A percentile compares a stretch with the other conserved stretches of the same genome.
Conservation (phyloP, 1,140 invertebrate genomes). For the Drosophila repletoides region DNA sequence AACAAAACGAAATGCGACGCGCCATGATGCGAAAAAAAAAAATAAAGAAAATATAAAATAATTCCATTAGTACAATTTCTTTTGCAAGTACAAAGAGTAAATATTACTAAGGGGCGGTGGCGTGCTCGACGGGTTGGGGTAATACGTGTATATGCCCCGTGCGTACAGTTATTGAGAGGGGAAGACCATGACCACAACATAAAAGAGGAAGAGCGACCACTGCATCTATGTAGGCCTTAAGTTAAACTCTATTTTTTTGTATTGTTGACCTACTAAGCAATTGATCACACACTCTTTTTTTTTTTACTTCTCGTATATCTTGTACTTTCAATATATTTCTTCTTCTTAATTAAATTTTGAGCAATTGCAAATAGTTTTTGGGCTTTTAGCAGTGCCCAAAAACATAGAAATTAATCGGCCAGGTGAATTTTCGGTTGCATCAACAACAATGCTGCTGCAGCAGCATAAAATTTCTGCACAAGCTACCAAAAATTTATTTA, state of each 20-base stretch:
- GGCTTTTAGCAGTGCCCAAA: no score
- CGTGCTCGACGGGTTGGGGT: no score
- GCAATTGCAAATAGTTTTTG: slow-evolving; percentile 32
- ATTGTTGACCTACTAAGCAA: slow-evolving; percentile 52
- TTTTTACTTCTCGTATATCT: neutral
- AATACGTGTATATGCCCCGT: slow-evolving; percentile 17
- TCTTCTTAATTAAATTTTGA: no score
- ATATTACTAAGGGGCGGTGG: slow-evolving; percentile 66
- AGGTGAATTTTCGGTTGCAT: neutral
- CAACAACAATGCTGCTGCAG: slow-evolving; percentile 55
- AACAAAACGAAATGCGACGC: slow-evolving; percentile 66
- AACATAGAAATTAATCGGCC: slow-evolving; percentile 17
- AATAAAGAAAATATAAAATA: slow-evolving; percentile 71
- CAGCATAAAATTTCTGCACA: slow-evolving; percentile 71
- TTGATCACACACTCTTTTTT: neutral
- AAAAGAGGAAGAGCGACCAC: no score
- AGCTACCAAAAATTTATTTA: slow-evolving; percentile 69
- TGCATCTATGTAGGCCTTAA: no score
- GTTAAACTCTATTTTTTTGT: neutral
- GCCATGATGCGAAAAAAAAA: slow-evolving; percentile 39
- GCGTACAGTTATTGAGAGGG: slow-evolving; percentile 14
- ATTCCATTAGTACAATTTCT: slow-evolving; percentile 82
- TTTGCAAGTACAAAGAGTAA: slow-evolving; percentile 82
- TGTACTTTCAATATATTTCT: no score
- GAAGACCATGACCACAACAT: neutral